These are phyloP conservation scores for Acronicta alni DNA, from an alignment of 2,888 invertebrate genomes.

Conservation along the genomic window DNA sequence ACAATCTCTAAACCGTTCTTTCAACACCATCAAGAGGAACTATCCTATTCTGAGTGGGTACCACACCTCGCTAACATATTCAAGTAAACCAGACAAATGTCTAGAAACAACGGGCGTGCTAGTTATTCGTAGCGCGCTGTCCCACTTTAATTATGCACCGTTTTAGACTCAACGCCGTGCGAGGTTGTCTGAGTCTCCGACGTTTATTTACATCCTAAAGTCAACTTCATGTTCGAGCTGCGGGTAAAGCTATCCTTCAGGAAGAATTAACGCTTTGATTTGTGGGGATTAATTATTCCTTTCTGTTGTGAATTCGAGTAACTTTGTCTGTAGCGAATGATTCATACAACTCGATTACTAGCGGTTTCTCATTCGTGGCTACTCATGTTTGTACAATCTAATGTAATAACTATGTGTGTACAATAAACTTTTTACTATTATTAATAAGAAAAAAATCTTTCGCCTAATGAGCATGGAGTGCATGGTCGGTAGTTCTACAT, in stretches of 20 bases:
- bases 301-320: background rate
- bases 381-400: too few relatives aligned
- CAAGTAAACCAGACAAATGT: slow-evolving; percentile 50
- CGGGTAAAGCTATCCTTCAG: slow-evolving; percentile 7
- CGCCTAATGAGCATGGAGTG: too few relatives aligned
- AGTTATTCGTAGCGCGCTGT: slow-evolving; percentile 46
- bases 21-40: background rate
- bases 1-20: slow-evolving; percentile 12
- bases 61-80: slow-evolving; percentile 44
- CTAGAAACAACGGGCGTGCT: slow-evolving; percentile 42
- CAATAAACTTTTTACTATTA: too few relatives aligned
- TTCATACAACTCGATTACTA: too few relatives aligned
- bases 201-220: slow-evolving; percentile 49
- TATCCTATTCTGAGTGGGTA: slow-evolving; percentile 19
- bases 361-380: too few relatives aligned
- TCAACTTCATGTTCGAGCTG: slow-evolving; percentile 17
- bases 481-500: too few relatives aligned
- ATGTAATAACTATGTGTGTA: too few relatives aligned
- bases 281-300: slow-evolving; percentile 32
- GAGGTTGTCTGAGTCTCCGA: slow-evolving; percentile 13
- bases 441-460: too few relatives aligned
- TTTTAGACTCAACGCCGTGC: slow-evolving; percentile 30
- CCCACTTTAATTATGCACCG: slow-evolving; percentile 54
- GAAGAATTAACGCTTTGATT: slow-evolving; percentile 31
- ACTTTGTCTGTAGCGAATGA: too few relatives aligned